Conservation (phyloP, 2,113 vertebrate species). For the Crocuta crocuta region DNA sequence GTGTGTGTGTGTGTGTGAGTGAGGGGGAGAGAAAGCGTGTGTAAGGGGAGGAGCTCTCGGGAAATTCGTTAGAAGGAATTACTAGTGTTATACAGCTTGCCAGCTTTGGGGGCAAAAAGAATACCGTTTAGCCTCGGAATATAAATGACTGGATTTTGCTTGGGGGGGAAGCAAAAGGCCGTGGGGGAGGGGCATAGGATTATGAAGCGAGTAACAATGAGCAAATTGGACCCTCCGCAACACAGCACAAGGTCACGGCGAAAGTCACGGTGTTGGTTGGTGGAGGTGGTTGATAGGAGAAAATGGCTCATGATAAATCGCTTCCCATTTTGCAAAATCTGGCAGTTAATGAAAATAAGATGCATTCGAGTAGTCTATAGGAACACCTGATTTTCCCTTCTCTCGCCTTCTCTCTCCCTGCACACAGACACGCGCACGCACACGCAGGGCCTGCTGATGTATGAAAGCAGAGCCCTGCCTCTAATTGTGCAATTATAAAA, state of each 20-base stretch:
- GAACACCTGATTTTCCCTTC: conserved; percentile 86
- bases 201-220: conserved; percentile 96
- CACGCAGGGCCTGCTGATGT: conserved; percentile 93
- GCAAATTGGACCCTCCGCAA: conserved; percentile 94
- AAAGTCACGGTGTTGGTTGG: conserved; percentile 93
- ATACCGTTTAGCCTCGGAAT: conserved; percentile 93
- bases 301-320: conserved; percentile 98
- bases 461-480: conserved; percentile 95
- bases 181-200: conserved; percentile 91
- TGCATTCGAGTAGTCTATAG: conserved; percentile 87
- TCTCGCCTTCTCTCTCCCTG: conserved; percentile 48
- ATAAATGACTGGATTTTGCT: conserved; percentile 94
- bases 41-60: conserved; percentile 81
- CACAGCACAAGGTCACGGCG: conserved; percentile 94
- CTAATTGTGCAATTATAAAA: conserved; percentile 99
- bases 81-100: conserved; percentile 91
- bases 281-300: conserved; percentile 92
- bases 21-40: conserved; percentile 61
- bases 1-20: background rate
- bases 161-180: conserved; percentile 79
- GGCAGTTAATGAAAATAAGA: conserved; percentile 96
- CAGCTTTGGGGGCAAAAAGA: conserved; percentile 90
- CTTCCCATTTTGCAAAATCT: conserved; percentile 97
- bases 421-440: conserved; percentile 43
- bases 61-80: conserved; percentile 95